These are phyloP conservation scores for Charadrius vociferus DNA, from an alignment of 2,113 vertebrate species.

Conservation along the genomic window DNA sequence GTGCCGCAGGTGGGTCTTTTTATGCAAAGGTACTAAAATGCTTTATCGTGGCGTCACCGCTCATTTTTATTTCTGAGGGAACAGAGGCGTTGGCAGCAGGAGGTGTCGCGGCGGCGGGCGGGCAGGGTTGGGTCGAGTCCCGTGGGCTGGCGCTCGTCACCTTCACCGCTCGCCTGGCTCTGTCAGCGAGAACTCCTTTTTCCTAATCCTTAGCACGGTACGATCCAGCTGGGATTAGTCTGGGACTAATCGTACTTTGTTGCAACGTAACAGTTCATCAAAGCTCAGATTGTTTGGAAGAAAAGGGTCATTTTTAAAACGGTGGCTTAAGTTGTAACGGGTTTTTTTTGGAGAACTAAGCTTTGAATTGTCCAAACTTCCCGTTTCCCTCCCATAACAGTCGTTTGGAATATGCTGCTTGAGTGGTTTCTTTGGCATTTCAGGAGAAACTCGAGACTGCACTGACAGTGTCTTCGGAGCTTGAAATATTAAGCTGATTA, in stretches of 20 bases:
- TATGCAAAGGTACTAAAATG: neutral
- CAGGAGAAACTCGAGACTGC: neutral
- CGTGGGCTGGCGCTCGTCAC: too few relatives aligned
- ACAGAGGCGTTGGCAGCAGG: too few relatives aligned
- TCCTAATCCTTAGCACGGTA: neutral
- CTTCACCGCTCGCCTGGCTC: neutral
- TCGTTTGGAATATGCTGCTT: neutral
- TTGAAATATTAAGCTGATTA: neutral
- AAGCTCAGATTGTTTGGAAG: conserved; percentile 3
- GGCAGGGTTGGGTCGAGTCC: too few relatives aligned
- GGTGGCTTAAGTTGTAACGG: fast-evolving
- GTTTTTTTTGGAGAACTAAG: neutral
- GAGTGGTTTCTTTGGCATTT: neutral
- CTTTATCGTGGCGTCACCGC: neutral
- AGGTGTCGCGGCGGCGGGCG: too few relatives aligned
- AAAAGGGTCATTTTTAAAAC: neutral
- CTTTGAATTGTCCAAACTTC: neutral
- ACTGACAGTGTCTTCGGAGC: neutral
- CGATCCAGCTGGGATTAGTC: neutral
- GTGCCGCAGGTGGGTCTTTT: neutral
- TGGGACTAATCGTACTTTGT: neutral
- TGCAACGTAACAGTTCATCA: neutral
- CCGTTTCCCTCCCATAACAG: neutral
- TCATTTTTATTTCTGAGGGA: fast-evolving
- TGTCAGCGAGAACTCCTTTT: neutral